Evolutionary conservation across 2,113 vertebrate species (phyloP).

Genomic region (Alexandromys fortis): DNA sequence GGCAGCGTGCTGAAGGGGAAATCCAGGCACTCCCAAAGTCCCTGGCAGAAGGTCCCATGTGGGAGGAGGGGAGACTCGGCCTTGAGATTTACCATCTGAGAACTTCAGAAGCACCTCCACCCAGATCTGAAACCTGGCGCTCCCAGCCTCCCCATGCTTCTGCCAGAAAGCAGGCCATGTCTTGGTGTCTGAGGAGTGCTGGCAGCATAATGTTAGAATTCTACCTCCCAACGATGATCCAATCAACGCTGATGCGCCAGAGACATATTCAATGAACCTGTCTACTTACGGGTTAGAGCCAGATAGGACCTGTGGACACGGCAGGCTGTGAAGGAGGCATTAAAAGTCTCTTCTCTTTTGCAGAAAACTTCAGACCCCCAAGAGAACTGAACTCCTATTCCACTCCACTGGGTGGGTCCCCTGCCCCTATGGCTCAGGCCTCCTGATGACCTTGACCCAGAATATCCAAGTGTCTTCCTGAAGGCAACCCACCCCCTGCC

Average conservation of each 20-base stretch:
- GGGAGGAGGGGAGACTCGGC: not conserved
- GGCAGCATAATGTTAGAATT: not conserved
- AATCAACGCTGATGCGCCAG: not conserved
- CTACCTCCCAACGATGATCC: not conserved
- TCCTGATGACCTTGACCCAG: not conserved
- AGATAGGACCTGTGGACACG: fast-evolving
- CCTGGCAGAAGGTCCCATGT: fast-evolving
- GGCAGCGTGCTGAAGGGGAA: not conserved
- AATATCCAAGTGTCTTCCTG: not conserved
- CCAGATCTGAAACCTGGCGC: fast-evolving
- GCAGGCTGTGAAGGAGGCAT: not conserved
- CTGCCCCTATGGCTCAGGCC: fast-evolving
- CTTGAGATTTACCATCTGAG: not conserved
- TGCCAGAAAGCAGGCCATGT: no score
- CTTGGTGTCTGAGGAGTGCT: not conserved
- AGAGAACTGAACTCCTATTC: fast-evolving
- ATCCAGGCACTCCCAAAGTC: not conserved
- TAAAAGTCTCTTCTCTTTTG: not conserved
- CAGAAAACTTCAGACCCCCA: fast-evolving
- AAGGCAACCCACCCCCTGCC: fast-evolving
- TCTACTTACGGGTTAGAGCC: no score
- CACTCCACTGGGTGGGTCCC: fast-evolving
- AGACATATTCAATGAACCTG: not conserved
- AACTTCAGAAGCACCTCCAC: not conserved
- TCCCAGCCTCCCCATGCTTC: fast-evolving